phyloP scores from a whole-genome alignment of 2,888 invertebrate genomes.

The Xylophagus ater region DNA sequence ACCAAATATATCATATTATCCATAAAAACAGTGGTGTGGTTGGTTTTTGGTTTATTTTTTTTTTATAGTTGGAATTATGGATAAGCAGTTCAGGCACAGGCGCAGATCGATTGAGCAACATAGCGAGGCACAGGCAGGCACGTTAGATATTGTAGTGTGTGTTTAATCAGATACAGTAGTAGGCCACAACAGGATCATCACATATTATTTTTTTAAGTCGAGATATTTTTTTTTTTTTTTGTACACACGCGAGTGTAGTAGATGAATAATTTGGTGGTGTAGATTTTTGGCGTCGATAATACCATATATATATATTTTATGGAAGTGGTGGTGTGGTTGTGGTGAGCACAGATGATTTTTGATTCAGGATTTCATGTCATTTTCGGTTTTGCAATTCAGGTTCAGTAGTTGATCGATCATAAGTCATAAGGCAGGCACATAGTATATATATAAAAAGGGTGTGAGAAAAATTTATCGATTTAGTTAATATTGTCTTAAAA shows the following conservation, averaged over 20 bases:
- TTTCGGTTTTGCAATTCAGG: too few species aligned
- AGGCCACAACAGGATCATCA: slow-evolving; percentile 13
- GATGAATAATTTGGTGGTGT: slow-evolving; percentile 10
- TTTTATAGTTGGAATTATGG: slow-evolving; percentile 3
- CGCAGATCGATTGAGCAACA: too few species aligned
- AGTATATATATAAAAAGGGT: slow-evolving; percentile 16
- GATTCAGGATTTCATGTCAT: too few species aligned
- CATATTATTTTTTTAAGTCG: slow-evolving; percentile 4
- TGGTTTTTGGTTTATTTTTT: slow-evolving; percentile 2
- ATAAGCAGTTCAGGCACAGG: slow-evolving; percentile 3
- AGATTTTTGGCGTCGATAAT: slow-evolving; percentile 7
- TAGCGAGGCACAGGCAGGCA: slow-evolving; percentile 5
- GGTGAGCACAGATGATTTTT: too few species aligned
- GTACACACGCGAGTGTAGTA: slow-evolving; percentile 10
- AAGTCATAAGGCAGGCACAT: slow-evolving; percentile 17
- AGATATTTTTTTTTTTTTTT: slow-evolving; percentile 4
- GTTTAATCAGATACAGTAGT: too few species aligned
- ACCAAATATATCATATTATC: too few species aligned
- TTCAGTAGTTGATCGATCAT: slow-evolving; percentile 16
- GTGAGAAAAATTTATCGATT: slow-evolving; percentile 18
- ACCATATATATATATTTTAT: slow-evolving; percentile 10
- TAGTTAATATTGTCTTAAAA: slow-evolving; percentile 15
- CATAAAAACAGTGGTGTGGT: neutral
- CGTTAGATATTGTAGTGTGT: neutral
- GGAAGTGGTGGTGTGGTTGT: too few species aligned